Evolutionary conservation across 2,888 invertebrate genomes (phyloP), one percentile per base, ranked within the genome.

Genomic region (Drosophila longiperda): DNA sequence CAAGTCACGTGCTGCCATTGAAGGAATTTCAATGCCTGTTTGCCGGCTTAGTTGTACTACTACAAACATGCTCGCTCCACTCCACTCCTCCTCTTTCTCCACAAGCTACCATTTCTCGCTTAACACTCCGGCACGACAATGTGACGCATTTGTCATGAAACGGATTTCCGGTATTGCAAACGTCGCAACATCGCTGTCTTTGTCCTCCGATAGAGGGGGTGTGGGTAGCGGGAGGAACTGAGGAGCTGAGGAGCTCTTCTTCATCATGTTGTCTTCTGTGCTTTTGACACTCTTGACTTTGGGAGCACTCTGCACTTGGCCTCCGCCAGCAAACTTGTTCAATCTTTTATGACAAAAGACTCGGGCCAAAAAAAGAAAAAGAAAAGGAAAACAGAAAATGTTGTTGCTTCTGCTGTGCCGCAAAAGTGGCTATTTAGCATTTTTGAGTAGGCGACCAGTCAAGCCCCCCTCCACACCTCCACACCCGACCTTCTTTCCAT

Each of bases 351-450:
- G 82, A 87, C 76, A 89, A 75, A 75, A 73, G 70, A 49, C 75
- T 59, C 34, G 26, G 38, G 50, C 42, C 11, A 49, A 50, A 52
- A 58, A 26, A 49, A 29, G 50, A 48, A 66, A 34, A 33, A 26
- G 66, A 34, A 45, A 49, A 54, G 45, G 57, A 45, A 49, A 74
- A 29, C 29, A 29, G 29, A 75, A 59, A 75, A 65, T 54, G 7
- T 49, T 70, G 57, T 72, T 75, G 69, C 66, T 66, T 78, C 59
- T 75, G 75, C 68, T 66, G 57, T 70, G 78, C 80, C 83, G 80
- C 90, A 89, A 91, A 87, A 89, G 86, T 90, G 90, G 89, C 90
- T 90, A 90, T 90, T 90, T 91, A 90, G 86, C 91, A 90, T 91
- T 90, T 90, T 88, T 75, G 71, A 88, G 83, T 86, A 81, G 87